Evolutionary conservation across 2,797 vertebrate species (phyloP).

Genomic region (Falco naumanni): DNA sequence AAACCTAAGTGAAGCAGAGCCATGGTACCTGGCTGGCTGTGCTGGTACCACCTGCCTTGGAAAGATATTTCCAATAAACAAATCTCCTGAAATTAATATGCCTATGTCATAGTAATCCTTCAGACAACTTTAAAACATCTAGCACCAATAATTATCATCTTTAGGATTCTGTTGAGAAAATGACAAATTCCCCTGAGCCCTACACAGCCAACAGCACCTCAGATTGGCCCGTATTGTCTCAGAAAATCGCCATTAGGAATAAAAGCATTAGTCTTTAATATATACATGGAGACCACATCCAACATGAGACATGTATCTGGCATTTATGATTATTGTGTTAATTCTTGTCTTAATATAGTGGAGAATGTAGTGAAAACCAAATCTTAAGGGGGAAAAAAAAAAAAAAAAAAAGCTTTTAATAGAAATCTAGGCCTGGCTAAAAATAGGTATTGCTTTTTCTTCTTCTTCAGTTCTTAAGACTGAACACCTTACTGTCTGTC

Average conservation of each 20-base stretch:
- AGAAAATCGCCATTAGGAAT: background rate
- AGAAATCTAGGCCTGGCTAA: background rate
- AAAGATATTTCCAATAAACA: background rate
- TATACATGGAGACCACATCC: background rate
- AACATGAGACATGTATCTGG: background rate
- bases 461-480: background rate
- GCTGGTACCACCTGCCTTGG: accelerated
- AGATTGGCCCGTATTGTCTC: background rate
- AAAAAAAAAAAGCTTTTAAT: background rate
- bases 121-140: background rate
- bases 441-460: background rate
- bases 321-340: background rate
- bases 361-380: background rate
- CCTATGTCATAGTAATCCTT: background rate
- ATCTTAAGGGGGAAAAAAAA: background rate
- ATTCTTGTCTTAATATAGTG: background rate
- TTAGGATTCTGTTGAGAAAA: background rate
- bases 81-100: background rate
- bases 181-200: accelerated
- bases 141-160: background rate
- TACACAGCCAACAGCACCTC: background rate
- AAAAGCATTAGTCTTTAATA: background rate
- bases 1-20: accelerated
- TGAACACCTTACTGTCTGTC: background rate
- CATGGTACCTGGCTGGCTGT: background rate